Conservation (phyloP, 2,797 vertebrate genomes). For the Etheostoma nigrum region DNA sequence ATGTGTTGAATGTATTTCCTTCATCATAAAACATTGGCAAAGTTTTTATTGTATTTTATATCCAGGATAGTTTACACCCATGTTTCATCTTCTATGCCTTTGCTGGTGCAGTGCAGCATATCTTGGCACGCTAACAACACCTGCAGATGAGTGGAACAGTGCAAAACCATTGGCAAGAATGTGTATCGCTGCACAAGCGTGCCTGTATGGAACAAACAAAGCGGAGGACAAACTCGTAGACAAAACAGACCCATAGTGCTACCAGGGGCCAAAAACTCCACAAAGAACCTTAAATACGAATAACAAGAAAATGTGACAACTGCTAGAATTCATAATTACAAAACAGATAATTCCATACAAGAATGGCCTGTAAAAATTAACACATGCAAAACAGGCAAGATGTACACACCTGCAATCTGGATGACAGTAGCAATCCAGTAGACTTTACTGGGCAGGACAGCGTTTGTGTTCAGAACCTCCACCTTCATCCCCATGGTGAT, state of each 20-base stretch:
- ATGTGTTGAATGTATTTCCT: too few relatives aligned
- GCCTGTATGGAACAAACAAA: not conserved
- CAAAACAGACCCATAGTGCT: not conserved
- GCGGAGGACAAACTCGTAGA: not conserved
- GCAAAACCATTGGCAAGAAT: not conserved
- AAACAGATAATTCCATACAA: not conserved
- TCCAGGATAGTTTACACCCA: too few relatives aligned
- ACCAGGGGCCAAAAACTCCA: not conserved
- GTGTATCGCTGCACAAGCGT: not conserved
- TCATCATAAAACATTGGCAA: too few relatives aligned
- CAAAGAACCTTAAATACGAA: not conserved
- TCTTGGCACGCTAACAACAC: too few relatives aligned
- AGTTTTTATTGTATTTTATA: too few relatives aligned
- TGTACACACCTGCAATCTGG: slow-evolving; percentile 87
- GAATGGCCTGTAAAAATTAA: not conserved
- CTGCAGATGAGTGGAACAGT: too few relatives aligned
- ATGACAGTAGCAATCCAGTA: slow-evolving; percentile 96
- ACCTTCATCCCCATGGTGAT: slow-evolving; percentile 92
- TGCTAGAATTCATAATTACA: not conserved
- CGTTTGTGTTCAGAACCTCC: slow-evolving; percentile 93
- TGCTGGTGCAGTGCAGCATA: too few relatives aligned
- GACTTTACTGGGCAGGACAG: slow-evolving; percentile 92
- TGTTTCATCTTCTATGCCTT: too few relatives aligned
- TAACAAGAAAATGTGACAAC: not conserved
- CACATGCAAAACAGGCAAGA: not conserved